Evolutionary conservation across 2,113 vertebrate species (phyloP).

Genomic region (Chrysochloris asiatica): DNA sequence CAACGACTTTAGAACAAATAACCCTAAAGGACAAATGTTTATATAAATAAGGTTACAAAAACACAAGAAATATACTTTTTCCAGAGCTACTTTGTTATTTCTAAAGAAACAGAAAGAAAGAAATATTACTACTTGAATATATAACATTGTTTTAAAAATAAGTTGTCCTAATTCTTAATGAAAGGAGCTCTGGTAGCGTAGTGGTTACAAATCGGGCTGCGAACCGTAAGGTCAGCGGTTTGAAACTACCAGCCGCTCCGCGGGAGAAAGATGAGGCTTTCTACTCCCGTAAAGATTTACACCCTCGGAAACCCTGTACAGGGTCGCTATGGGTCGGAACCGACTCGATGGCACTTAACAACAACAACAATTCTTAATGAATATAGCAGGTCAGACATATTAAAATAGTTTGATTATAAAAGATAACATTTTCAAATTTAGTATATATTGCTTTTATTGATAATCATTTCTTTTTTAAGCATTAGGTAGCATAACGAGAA

Average conservation of each 20-base stretch:
- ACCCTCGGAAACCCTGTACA: too few species aligned
- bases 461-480: constrained; percentile 3
- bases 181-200: too few species aligned
- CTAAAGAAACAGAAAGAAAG: too few species aligned
- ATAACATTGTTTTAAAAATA: not conserved
- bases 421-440: not conserved
- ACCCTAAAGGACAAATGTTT: not conserved
- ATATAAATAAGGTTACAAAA: constrained; percentile 4
- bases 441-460: constrained; percentile 35
- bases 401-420: constrained; percentile 26
- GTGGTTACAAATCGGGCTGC: too few species aligned
- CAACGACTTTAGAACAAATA: constrained; percentile 21
- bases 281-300: too few species aligned
- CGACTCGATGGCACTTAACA: too few species aligned
- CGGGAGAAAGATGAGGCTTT: too few species aligned
- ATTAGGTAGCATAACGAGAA: not conserved
- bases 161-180: constrained; percentile 21
- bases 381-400: not conserved
- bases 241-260: too few species aligned
- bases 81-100: not conserved
- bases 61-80: not conserved
- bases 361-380: not conserved
- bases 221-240: too few species aligned
- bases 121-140: not conserved
- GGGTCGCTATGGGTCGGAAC: too few species aligned